These are phyloP conservation scores for Diplolepis rosae DNA, from an alignment of 2,888 invertebrate species.

Conservation along the genomic window DNA sequence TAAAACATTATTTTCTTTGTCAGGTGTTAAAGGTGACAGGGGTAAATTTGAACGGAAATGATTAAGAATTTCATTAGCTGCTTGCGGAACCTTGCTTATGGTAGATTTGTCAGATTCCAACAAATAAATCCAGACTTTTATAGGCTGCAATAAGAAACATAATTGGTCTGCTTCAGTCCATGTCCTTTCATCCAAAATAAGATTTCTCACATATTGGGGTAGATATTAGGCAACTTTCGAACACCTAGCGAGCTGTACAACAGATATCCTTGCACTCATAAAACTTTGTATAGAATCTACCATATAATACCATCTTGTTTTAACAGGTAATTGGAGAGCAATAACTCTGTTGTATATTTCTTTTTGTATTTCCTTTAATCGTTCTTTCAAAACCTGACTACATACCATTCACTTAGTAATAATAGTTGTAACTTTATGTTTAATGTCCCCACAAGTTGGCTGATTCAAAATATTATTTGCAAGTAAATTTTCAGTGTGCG, in stretches of 20 bases:
- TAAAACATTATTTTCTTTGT: background rate
- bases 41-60: background rate
- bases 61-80: background rate
- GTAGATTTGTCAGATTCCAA: background rate
- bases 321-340: background rate
- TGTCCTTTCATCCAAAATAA: background rate
- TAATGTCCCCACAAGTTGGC: background rate
- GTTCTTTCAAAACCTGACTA: background rate
- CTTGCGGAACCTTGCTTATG: background rate
- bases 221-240: background rate
- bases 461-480: slow-evolving; percentile 32
- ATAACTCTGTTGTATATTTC: background rate
- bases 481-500: slow-evolving; percentile 30
- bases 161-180: background rate
- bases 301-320: background rate
- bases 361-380: background rate
- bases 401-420: slow-evolving; percentile 37
- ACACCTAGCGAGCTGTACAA: background rate
- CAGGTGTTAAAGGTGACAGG: background rate
- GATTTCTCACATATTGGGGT: background rate
- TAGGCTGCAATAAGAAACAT: background rate
- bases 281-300: background rate
- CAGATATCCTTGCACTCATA: background rate
- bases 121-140: background rate
- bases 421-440: background rate